A percentile compares a stretch with the other conserved stretches of the same genome.
phyloP scores from a whole-genome alignment of 2,888 invertebrate species.

The Tenodera sinensis region DNA sequence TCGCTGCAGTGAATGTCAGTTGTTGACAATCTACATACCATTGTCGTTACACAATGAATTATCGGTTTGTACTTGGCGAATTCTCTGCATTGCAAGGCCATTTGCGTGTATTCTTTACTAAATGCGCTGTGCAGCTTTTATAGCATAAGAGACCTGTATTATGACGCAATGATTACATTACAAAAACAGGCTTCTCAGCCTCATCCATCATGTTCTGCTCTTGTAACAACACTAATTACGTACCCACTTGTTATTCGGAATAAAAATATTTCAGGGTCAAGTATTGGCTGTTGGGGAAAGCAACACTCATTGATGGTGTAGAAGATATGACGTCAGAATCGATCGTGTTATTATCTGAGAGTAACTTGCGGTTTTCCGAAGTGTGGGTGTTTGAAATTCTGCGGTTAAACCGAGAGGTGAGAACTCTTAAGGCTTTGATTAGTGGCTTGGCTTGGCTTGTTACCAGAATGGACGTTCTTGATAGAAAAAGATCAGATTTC shows the following conservation, averaged over 20 bases:
- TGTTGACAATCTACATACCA: no score
- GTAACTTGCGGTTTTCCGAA: neutral
- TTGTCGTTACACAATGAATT: no score
- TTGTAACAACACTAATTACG: neutral
- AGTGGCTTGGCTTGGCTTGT: neutral
- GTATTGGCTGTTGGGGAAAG: neutral
- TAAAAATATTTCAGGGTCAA: neutral
- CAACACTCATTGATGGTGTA: neutral
- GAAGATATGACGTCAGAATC: neutral
- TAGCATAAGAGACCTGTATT: neutral
- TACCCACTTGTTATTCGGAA: neutral
- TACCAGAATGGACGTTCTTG: neutral
- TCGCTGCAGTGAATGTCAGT: no score
- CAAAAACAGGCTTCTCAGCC: neutral
- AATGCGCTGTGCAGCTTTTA: neutral
- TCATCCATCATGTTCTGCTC: neutral
- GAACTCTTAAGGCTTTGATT: neutral
- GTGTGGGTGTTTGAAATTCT: neutral
- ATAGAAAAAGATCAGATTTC: neutral
- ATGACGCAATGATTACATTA: neutral
- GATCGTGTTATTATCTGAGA: neutral
- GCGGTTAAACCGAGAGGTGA: neutral
- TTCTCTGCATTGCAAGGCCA: no score
- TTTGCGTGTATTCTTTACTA: neutral
- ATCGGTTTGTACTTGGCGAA: no score